Conservation (phyloP, 2,113 vertebrate species). For the Accipiter cooperii region DNA sequence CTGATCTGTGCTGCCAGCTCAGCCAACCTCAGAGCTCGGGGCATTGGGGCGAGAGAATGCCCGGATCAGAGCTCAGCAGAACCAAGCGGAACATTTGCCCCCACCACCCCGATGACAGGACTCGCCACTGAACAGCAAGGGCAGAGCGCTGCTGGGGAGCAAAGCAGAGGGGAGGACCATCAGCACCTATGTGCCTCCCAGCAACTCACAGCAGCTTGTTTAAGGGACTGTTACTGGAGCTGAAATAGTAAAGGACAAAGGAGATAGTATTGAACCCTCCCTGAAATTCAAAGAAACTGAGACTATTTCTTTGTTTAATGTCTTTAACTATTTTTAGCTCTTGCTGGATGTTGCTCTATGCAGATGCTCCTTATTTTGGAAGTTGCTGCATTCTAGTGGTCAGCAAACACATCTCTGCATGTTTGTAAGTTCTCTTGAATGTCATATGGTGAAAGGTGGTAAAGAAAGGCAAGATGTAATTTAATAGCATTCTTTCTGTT, state of each 20-base stretch:
- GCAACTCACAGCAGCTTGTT: not conserved
- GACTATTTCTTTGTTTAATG: not conserved
- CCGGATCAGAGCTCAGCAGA: not conserved
- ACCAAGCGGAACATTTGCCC: accelerated
- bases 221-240: not conserved
- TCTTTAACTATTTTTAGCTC: not conserved
- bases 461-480: not conserved
- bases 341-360: not conserved
- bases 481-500: not conserved
- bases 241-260: not conserved
- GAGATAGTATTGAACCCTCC: not conserved
- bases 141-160: not conserved
- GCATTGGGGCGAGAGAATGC: accelerated
- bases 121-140: not conserved
- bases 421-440: not conserved
- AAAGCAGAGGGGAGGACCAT: not conserved
- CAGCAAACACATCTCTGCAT: not conserved
- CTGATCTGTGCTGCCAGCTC: not conserved
- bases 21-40: accelerated
- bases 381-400: not conserved
- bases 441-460: not conserved
- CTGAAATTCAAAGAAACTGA: not conserved
- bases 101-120: accelerated
- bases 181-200: accelerated
- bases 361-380: not conserved